Conservation (phyloP, 2,888 invertebrate species). For the Drosophila quinaria region DNA sequence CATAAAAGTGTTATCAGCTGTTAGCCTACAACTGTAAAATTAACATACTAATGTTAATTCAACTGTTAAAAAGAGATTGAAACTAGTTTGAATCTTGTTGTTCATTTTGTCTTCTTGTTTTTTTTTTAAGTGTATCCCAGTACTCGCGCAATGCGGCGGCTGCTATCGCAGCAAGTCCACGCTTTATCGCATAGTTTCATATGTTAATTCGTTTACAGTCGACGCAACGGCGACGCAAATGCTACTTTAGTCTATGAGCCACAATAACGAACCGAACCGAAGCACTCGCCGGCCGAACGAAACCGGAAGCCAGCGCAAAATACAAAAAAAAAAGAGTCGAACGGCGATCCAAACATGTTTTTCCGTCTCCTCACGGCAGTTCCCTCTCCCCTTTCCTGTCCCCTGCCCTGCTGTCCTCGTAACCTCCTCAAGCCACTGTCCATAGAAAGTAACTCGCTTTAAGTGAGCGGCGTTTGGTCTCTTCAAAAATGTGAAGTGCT, state of each 20-base stretch:
- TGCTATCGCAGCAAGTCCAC: conserved; percentile 67
- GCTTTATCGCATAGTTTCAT: conserved; percentile 74
- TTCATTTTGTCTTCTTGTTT: neutral
- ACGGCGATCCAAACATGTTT: conserved; percentile 59
- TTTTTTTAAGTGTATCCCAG: conserved; percentile 39
- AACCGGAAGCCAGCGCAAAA: conserved; percentile 53
- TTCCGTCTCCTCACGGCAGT: conserved; percentile 19
- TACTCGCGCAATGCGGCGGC: conserved; percentile 1
- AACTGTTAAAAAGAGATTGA: neutral
- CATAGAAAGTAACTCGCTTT: conserved; percentile 63
- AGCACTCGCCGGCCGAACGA: conserved; percentile 30
- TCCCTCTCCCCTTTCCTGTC: neutral
- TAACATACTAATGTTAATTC: neutral
- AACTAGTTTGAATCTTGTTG: neutral
- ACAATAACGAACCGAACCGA: conserved; percentile 32
- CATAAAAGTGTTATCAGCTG: neutral
- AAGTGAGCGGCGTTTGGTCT: conserved; percentile 35
- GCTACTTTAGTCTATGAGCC: conserved; percentile 52
- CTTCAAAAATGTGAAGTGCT: conserved; percentile 44
- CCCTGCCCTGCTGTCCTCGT: conserved; percentile 1
- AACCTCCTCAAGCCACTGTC: neutral
- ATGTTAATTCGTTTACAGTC: conserved; percentile 69
- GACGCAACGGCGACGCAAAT: conserved; percentile 41
- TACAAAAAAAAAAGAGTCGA: conserved; percentile 20
- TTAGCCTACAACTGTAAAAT: neutral